Percentiles rank a stretch among this genome's conserved stretches.
These are phyloP conservation scores for Volucella inanis DNA, from an alignment of 2,888 invertebrate species.

Conservation along the genomic window DNA sequence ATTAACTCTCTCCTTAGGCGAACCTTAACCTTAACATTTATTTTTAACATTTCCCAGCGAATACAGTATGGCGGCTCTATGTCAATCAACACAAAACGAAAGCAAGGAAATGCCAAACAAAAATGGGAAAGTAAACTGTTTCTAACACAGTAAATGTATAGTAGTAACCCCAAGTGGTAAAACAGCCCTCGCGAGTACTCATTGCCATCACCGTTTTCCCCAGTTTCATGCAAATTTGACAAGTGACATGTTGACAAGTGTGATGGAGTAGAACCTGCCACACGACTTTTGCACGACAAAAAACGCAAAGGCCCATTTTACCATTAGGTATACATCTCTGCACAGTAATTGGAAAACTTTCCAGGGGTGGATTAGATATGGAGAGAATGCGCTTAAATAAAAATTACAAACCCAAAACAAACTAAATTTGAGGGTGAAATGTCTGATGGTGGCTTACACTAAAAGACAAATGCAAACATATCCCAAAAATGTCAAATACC, in stretches of 20 bases:
- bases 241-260: slow-evolving; percentile 81
- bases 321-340: slow-evolving; percentile 73
- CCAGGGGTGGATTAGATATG: slow-evolving; percentile 60
- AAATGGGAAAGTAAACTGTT: slow-evolving; percentile 12
- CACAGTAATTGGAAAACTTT: slow-evolving; percentile 77
- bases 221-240: slow-evolving; percentile 79
- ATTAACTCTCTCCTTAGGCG: slow-evolving; percentile 19
- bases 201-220: slow-evolving; percentile 55
- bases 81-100: slow-evolving; percentile 12
- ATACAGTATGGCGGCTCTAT: slow-evolving; percentile 50
- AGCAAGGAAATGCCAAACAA: slow-evolving; percentile 8
- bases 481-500: slow-evolving; percentile 49
- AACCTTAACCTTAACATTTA: slow-evolving; percentile 5
- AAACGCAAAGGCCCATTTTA: no score
- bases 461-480: slow-evolving; percentile 31
- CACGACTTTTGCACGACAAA: slow-evolving; percentile 73
- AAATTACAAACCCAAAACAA: slow-evolving; percentile 56
- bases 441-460: slow-evolving; percentile 2
- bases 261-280: slow-evolving; percentile 78
- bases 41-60: slow-evolving; percentile 32
- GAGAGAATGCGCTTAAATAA: slow-evolving; percentile 39
- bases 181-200: slow-evolving; percentile 47
- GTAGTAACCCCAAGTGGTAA: slow-evolving; percentile 48
- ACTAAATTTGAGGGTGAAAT: slow-evolving; percentile 33
- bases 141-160: slow-evolving; percentile 5